Percentiles rank a stretch among this genome's conserved stretches.
These are phyloP conservation scores for Cerastis rubricosa DNA, from an alignment of 2,888 invertebrate genomes.

Conservation along the genomic window DNA sequence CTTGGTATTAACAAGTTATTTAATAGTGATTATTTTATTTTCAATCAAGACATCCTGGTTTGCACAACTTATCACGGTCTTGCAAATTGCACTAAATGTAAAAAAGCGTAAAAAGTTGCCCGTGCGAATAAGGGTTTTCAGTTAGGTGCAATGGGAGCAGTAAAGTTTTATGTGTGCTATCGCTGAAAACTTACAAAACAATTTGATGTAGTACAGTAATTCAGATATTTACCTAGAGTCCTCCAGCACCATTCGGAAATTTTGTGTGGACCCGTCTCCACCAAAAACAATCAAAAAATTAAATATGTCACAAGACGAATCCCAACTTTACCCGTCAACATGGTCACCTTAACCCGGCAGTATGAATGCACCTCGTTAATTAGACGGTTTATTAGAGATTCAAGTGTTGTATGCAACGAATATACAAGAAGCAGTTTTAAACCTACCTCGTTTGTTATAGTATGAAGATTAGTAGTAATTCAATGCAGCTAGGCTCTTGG, in stretches of 20 bases:
- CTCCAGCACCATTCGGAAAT: not conserved
- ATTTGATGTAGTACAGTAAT: not conserved
- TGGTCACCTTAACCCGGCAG: slow-evolving; percentile 67
- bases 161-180: no score
- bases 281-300: not conserved
- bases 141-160: no score
- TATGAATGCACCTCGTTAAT: slow-evolving; percentile 85
- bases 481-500: not conserved
- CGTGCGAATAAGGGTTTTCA: no score
- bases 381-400: slow-evolving; percentile 86
- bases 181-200: not conserved
- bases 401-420: slow-evolving; percentile 75
- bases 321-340: slow-evolving; percentile 37
- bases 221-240: not conserved
- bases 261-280: not conserved
- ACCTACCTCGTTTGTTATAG: slow-evolving; percentile 34
- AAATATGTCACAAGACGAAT: not conserved
- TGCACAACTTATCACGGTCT: no score
- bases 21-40: no score
- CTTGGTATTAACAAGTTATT: not conserved
- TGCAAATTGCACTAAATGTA: no score
- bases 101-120: no score
- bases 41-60: no score
- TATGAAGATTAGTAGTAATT: not conserved
- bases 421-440: slow-evolving; percentile 58